Percentiles rank a stretch among this genome's conserved stretches.
Conservation (phyloP, 1,140 invertebrate genomes). For the Homalodisca vitripennis region DNA sequence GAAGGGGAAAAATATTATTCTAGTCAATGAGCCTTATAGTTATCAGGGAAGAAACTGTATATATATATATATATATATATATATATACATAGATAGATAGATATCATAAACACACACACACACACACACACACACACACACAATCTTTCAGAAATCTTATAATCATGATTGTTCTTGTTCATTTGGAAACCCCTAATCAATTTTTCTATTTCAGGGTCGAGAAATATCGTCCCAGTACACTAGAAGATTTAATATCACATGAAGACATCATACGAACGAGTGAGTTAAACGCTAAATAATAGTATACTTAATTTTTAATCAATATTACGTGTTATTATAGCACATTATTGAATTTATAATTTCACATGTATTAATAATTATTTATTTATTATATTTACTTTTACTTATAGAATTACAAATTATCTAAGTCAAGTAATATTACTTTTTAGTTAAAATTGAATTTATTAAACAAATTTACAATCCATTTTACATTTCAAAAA, state of each 20-base stretch:
- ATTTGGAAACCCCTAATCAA: slow-evolving; percentile 34
- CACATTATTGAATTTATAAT: background rate
- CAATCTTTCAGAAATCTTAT: background rate
- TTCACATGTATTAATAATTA: slow-evolving; percentile 6
- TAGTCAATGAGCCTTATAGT: no score
- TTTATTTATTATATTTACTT: background rate
- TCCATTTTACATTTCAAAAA: no score
- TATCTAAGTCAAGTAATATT: background rate
- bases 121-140: background rate
- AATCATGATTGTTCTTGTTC: background rate
- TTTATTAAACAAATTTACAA: no score
- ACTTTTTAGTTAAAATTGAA: background rate
- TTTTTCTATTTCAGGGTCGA: slow-evolving; percentile 78
- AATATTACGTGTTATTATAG: background rate
- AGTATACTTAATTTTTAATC: background rate
- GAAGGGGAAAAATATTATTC: no score
- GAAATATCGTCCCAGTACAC: slow-evolving; percentile 90
- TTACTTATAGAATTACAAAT: background rate
- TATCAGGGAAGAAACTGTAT: no score
- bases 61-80: background rate
- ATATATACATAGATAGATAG: slow-evolving; percentile 33
- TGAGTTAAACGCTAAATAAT: slow-evolving; percentile 53
- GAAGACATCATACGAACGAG: slow-evolving; percentile 96
- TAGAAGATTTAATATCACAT: slow-evolving; percentile 95
- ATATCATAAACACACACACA: background rate